Percentiles rank a stretch among this genome's conserved stretches.
These are phyloP conservation scores for Morone chrysops DNA, from an alignment of 2,113 vertebrate genomes.

Conservation along the genomic window DNA sequence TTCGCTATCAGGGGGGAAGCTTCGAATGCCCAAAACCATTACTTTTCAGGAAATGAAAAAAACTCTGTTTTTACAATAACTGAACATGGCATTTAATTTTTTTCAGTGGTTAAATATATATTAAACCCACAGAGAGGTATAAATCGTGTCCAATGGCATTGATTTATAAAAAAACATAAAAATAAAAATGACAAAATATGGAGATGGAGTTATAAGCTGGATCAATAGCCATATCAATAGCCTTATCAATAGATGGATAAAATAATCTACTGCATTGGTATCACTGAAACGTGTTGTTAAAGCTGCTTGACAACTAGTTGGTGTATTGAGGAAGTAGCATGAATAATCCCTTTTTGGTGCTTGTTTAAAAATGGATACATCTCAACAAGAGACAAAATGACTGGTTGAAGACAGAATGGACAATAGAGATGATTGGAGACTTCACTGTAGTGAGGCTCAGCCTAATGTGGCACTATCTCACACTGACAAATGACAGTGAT, in stretches of 20 bases:
- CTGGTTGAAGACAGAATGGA: neutral
- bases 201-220: no score
- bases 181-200: no score
- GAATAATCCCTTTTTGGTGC: neutral
- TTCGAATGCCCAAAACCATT: no score
- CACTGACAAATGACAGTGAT: constrained; percentile 6
- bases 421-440: neutral
- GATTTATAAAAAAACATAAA: no score
- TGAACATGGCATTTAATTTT: no score
- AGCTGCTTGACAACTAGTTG: neutral
- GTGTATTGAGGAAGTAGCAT: neutral
- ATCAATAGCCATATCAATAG: no score
- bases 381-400: neutral
- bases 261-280: neutral
- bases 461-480: neutral
- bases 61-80: no score
- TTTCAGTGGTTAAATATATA: no score
- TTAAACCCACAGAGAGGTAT: no score
- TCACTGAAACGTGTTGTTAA: neutral
- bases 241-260: neutral
- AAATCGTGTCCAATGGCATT: no score
- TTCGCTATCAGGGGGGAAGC: no score
- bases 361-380: constrained; percentile 20
- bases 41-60: no score
- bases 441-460: neutral